Percentiles rank a stretch among this genome's conserved stretches.
These are phyloP conservation scores for Gavia stellata DNA, from an alignment of 2,113 vertebrate genomes.

Conservation along the genomic window DNA sequence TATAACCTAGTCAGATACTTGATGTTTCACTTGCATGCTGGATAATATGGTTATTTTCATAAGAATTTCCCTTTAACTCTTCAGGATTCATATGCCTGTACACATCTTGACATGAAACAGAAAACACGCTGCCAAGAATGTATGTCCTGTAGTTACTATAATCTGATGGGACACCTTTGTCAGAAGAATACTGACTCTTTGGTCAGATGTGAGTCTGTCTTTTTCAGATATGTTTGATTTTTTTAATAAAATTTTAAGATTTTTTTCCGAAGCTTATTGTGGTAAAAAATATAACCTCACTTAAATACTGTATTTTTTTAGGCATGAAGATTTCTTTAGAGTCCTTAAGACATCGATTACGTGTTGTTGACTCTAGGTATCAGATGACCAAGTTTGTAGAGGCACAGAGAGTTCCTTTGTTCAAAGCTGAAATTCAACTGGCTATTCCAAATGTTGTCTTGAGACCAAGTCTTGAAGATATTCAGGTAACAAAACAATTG, in stretches of 20 bases:
- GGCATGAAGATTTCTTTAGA: constrained; percentile 77
- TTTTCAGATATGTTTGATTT: not conserved
- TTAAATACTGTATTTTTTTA: constrained; percentile 27
- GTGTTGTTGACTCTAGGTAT: constrained; percentile 46
- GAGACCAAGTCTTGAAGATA: constrained; percentile 78
- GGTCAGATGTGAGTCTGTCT: constrained; percentile 74
- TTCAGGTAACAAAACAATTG: constrained; percentile 72
- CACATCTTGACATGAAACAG: constrained; percentile 71
- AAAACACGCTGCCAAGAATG: constrained; percentile 82
- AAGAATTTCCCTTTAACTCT: not conserved
- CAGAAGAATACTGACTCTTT: constrained; percentile 81
- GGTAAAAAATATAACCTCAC: not conserved
- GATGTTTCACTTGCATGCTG: not conserved
- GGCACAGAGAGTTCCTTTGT: constrained; percentile 63
- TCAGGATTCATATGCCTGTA: constrained; percentile 75
- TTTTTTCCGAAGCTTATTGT: not conserved
- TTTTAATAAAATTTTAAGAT: not conserved
- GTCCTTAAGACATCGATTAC: constrained; percentile 69
- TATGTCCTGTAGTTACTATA: constrained; percentile 76
- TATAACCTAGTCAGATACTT: not conserved
- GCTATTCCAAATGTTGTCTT: constrained; percentile 79
- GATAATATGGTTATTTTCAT: not conserved
- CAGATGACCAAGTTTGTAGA: constrained; percentile 23
- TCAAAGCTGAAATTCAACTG: constrained; percentile 75
- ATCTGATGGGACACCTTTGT: constrained; percentile 77